Conservation (phyloP, 2,888 invertebrate genomes). For the Drosophila cyrtoloma region DNA sequence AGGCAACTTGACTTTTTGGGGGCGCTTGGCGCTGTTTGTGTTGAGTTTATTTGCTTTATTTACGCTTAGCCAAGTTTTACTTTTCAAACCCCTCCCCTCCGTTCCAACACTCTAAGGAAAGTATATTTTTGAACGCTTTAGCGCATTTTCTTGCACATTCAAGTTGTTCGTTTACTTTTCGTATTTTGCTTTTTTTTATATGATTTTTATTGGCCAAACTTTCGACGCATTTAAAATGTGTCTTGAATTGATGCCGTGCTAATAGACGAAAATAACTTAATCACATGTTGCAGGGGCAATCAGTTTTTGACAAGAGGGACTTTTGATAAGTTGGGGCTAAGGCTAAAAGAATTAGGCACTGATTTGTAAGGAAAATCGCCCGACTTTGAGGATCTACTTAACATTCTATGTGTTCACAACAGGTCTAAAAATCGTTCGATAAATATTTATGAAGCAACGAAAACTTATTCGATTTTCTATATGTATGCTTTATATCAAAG, state of each 20-base stretch:
- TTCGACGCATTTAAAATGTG: conserved; percentile 57
- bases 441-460: neutral
- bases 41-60: conserved; percentile 77
- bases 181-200: conserved; percentile 13
- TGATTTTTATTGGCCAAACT: conserved; percentile 59
- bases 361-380: neutral
- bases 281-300: conserved; percentile 39
- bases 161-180: conserved; percentile 8
- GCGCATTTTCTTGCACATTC: conserved; percentile 49
- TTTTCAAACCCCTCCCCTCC: conserved; percentile 23
- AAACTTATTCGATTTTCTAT: neutral
- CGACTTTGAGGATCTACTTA: neutral
- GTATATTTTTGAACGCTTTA: conserved; percentile 75
- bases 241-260: conserved; percentile 46
- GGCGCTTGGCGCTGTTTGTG: conserved; percentile 39
- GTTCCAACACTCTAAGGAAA: neutral
- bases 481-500: neutral
- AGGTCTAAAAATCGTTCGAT: neutral
- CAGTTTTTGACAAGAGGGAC: neutral
- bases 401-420: neutral
- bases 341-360: neutral
- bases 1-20: conserved; percentile 58
- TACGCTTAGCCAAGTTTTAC: conserved; percentile 74
- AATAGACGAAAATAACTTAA: conserved; percentile 59
- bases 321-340: neutral